Base-by-base conservation (phyloP, 1,140 invertebrate species). In the Leptoteleia sp. region DNA sequence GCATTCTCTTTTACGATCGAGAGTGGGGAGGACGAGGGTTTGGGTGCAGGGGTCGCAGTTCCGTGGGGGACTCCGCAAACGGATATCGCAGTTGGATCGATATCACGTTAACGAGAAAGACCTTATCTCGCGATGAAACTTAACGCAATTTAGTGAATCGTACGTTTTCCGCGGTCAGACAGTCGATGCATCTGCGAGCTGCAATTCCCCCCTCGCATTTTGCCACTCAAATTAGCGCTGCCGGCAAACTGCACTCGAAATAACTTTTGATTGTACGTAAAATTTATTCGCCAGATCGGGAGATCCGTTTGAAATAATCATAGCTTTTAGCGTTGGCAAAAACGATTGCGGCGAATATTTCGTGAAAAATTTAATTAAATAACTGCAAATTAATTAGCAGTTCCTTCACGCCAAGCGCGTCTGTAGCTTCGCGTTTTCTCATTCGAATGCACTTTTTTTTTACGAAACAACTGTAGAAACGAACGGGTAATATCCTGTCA, bases 101-200 rank as follows among this genome's bases (percentile, higher is more conserved):
- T 84, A 84, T 77, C 72, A 25, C 71, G 37, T 70, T 84, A 84
- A 84, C 81, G 80, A 82, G 80, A 55, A 75, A 76, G 59, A 40
- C 72, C 67, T 81, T 82, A 81, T 79, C 80, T 76, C 25, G 16
- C 22, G 16, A 29, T 6, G n/a, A 22, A 65, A 50, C 38, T 70
- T 17, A 40, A 55, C 52, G 47, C 62, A 62, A 62, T 76, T 64
- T 54, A 48, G 27, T 6, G 22, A 48, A 42, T 73, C 43, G 11
- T 57, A 37, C 47, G 4, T 42, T 40, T 48, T 33, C 11, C 16
- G 29, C 16, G 40, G 8, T 15, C 27, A 68, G 42, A 61, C 35
- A 19, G 42, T 19, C 37, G 48, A 61, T 47, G 62, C 61, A 54
- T 33, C 15, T 29, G 19, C 19, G 5, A 22, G 19, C 19, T 5